Evolutionary conservation across 2,113 vertebrate species (phyloP).

Genomic region (Lepisosteus osseus): DNA sequence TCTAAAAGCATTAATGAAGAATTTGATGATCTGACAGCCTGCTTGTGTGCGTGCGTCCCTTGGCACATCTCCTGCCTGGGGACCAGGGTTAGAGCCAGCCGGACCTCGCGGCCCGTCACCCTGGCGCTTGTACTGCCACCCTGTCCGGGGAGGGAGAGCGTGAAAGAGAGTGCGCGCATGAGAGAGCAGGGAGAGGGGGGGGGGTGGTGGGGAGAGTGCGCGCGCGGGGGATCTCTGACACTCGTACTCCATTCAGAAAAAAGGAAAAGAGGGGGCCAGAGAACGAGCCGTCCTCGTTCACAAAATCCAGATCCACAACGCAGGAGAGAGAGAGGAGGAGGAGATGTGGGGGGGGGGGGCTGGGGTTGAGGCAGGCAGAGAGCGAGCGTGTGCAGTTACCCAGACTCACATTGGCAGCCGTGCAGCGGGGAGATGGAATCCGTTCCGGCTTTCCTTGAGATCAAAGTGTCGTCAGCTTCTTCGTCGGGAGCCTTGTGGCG

Average conservation of each 20-base stretch:
- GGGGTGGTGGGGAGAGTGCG: constrained; percentile 23
- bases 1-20: no score
- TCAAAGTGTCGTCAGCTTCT: constrained; percentile 28
- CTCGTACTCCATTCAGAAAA: constrained; percentile 69
- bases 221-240: constrained; percentile 29
- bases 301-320: constrained; percentile 16
- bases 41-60: no score
- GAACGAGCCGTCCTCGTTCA: constrained; percentile 37
- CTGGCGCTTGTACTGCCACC: no score
- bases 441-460: constrained; percentile 31
- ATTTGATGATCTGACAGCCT: no score
- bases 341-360: constrained; percentile 11
- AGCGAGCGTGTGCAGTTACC: constrained; percentile 20
- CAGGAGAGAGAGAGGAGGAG: constrained; percentile 9
- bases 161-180: constrained; percentile 42
- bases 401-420: constrained; percentile 17
- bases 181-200: constrained; percentile 39
- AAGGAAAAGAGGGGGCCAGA: constrained; percentile 42
- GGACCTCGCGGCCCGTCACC: no score
- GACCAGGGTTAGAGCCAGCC: no score
- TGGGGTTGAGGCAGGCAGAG: constrained; percentile 23
- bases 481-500: no score
- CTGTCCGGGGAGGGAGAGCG: constrained; percentile 36
- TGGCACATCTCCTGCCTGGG: no score
- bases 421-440: constrained; percentile 36